These are phyloP conservation scores for Trichonephila clavipes DNA, from an alignment of 1,140 invertebrate species.

Conservation along the genomic window DNA sequence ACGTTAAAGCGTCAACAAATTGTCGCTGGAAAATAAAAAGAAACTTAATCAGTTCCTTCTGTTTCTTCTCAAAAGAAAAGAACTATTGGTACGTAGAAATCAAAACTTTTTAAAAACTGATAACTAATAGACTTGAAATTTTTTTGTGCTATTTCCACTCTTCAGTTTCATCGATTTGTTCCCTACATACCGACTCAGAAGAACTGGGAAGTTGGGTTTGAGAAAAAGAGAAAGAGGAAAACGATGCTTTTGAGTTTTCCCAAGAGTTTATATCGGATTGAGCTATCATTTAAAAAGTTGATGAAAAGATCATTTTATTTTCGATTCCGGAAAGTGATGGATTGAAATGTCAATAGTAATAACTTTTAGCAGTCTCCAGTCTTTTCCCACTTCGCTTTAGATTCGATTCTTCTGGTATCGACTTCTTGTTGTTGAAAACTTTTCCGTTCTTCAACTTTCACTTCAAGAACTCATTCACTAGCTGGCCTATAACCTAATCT, in stretches of 20 bases:
- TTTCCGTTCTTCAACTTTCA: background rate
- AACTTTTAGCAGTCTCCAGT: conserved; percentile 54
- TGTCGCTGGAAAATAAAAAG: background rate
- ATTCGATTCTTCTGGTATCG: conserved; percentile 19
- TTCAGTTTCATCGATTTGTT: conserved; percentile 22
- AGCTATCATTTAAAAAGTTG: conserved; percentile 76
- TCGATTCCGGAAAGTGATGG: conserved; percentile 70
- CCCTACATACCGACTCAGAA: background rate
- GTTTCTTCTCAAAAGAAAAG: conserved; percentile 38
- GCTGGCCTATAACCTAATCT: background rate
- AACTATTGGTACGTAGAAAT: conserved; percentile 64
- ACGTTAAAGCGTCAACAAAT: background rate
- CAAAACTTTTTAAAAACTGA: conserved; percentile 74
- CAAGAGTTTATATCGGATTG: conserved; percentile 70
- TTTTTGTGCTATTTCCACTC: conserved; percentile 19
- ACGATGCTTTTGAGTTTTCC: conserved; percentile 44
- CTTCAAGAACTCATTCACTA: background rate
- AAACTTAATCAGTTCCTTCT: conserved; percentile 32
- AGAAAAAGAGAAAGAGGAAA: background rate
- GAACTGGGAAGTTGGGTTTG: background rate
- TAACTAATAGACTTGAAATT: conserved; percentile 72
- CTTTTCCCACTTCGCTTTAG: background rate
- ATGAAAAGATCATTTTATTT: conserved; percentile 77
- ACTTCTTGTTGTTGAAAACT: conserved; percentile 16
- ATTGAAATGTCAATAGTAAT: conserved; percentile 76